These are phyloP conservation scores for Maccullochella peelii DNA, from an alignment of 2,113 vertebrate genomes.

Conservation along the genomic window DNA sequence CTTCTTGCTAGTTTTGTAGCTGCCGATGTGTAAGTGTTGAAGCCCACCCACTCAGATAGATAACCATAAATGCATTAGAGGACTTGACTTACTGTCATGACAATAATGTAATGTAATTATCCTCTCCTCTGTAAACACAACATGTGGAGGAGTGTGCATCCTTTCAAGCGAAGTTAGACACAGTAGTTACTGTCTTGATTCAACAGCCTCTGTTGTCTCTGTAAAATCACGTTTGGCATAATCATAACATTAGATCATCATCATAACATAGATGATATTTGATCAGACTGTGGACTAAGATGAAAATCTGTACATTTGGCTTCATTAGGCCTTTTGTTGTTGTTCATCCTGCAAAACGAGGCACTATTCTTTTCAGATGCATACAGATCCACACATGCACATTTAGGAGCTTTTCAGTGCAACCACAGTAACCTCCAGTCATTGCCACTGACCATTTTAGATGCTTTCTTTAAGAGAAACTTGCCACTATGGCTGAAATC, in stretches of 20 bases:
- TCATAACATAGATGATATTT: not conserved
- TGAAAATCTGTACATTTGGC: not conserved
- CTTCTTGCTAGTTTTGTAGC: not conserved
- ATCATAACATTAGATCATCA: too few relatives aligned
- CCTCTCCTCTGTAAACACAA: not conserved
- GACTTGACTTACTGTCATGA: not conserved
- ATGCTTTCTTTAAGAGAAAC: not conserved
- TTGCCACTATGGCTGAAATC: not conserved
- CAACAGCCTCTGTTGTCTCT: not conserved
- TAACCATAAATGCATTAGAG: not conserved
- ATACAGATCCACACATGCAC: not conserved
- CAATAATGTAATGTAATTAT: not conserved
- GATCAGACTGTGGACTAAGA: not conserved
- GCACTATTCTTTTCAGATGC: not conserved
- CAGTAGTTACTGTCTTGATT: not conserved
- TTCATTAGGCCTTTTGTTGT: not conserved
- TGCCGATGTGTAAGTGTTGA: not conserved
- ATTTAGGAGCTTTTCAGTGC: not conserved
- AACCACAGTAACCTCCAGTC: not conserved
- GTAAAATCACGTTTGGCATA: not conserved
- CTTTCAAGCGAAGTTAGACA: not conserved
- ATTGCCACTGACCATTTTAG: not conserved
- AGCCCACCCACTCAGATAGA: not conserved
- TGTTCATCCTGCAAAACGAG: not conserved
- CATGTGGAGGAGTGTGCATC: slow-evolving; percentile 27